Conservation (phyloP, 2,888 invertebrate genomes). For the Omphaloscelis lunosa region DNA sequence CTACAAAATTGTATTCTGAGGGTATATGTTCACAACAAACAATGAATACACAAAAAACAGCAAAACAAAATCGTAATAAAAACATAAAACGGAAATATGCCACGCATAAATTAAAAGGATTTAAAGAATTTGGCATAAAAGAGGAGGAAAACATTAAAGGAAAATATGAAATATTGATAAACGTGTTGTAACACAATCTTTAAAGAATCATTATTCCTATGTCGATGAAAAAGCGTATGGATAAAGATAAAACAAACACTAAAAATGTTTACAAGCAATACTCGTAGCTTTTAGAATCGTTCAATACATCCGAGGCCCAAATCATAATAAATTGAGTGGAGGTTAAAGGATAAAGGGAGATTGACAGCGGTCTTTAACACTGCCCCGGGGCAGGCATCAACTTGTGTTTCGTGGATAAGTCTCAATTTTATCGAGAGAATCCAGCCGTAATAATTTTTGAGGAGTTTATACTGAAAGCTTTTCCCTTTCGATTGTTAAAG, state of each 20-base stretch:
- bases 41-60: conserved; percentile 19
- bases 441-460: conserved; percentile 77
- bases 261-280: conserved; percentile 71
- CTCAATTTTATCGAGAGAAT: conserved; percentile 80
- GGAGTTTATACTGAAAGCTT: conserved; percentile 73
- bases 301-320: conserved; percentile 68
- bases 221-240: conserved; percentile 58
- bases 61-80: conserved; percentile 41
- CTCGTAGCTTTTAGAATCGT: conserved; percentile 65
- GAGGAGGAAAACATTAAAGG: conserved; percentile 49
- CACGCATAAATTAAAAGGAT: conserved; percentile 53
- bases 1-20: conserved; percentile 1
- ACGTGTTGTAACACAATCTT: conserved; percentile 57
- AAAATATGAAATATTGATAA: conserved; percentile 54
- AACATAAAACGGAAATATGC: conserved; percentile 50
- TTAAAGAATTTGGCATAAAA: conserved; percentile 55
- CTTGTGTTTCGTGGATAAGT: conserved; percentile 80
- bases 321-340: conserved; percentile 86
- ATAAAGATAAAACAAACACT: conserved; percentile 72
- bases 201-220: conserved; percentile 60
- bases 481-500: conserved; percentile 70
- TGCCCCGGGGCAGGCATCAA: conserved; percentile 77
- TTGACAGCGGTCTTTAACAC: conserved; percentile 84
- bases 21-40: conserved; percentile 28
- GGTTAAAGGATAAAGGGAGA: conserved; percentile 83